A percentile compares a stretch with the other conserved stretches of the same genome.
Evolutionary conservation across 1,140 invertebrate genomes (phyloP).

Genomic region (Muscidifurax raptorellus): DNA sequence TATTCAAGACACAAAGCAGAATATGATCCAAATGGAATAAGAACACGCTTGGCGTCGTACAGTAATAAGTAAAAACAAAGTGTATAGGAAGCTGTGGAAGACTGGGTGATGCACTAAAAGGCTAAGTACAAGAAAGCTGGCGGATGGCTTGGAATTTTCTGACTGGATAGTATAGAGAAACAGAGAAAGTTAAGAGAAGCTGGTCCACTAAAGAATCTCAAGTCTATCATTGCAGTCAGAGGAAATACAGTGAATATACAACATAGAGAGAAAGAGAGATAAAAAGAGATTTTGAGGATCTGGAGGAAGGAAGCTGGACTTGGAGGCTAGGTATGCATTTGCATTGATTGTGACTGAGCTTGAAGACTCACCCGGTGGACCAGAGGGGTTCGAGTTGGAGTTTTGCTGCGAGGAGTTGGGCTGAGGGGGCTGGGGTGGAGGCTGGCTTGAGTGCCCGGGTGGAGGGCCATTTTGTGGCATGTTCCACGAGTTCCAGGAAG

Average conservation of each 20-base stretch:
- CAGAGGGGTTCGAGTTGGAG: conserved; percentile 76
- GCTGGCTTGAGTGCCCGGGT: conserved; percentile 70
- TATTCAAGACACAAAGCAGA: conserved; percentile 23
- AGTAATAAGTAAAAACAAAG: neutral
- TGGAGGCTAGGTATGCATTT: conserved; percentile 57
- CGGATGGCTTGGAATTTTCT: neutral
- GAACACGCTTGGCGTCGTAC: conserved; percentile 6
- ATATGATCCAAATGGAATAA: neutral
- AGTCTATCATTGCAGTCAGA: conserved; percentile 45
- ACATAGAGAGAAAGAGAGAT: conserved; percentile 39
- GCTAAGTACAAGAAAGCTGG: conserved; percentile 2
- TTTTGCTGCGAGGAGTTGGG: conserved; percentile 76
- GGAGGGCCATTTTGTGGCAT: conserved; percentile 78
- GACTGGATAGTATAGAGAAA: neutral
- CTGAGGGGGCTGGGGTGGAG: conserved; percentile 75
- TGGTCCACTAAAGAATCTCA: conserved; percentile 49
- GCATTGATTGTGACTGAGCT: conserved; percentile 63
- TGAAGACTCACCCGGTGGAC: conserved; percentile 76
- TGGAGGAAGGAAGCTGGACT: conserved; percentile 45
- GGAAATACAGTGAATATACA: conserved; percentile 45
- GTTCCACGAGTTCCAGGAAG: conserved; percentile 78
- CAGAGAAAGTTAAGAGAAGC: conserved; percentile 5
- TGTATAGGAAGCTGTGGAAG: neutral
- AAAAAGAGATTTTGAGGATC: conserved; percentile 29
- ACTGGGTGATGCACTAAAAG: neutral